These are phyloP conservation scores for Myiagra hebetior DNA, from an alignment of 2,113 vertebrate genomes.

Conservation along the genomic window DNA sequence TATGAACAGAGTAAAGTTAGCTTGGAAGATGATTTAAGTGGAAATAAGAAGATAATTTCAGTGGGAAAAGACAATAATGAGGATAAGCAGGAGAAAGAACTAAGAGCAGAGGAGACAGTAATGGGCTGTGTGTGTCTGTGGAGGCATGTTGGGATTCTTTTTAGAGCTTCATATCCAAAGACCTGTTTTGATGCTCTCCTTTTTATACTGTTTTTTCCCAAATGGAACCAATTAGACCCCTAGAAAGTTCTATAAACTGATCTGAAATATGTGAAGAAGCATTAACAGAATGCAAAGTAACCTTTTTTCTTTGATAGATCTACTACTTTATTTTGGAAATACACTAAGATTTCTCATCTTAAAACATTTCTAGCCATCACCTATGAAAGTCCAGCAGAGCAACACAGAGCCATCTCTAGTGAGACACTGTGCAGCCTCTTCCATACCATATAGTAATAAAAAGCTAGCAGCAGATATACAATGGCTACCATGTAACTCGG, in stretches of 20 bases:
- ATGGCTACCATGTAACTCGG: constrained; percentile 81
- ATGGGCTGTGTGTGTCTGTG: neutral
- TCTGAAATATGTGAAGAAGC: neutral
- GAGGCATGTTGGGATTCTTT: neutral
- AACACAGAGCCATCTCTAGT: constrained; percentile 66
- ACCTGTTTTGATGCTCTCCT: neutral
- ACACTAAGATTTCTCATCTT: neutral
- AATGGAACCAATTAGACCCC: neutral
- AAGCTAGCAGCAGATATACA: constrained; percentile 83
- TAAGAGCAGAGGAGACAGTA: neutral
- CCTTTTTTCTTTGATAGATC: neutral
- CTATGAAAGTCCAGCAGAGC: constrained; percentile 33
- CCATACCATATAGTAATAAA: constrained; percentile 77
- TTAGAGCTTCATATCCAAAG: neutral
- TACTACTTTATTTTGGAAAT: neutral
- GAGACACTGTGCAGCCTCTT: constrained; percentile 79
- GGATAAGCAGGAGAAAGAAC: neutral
- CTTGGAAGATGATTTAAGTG: too few species aligned
- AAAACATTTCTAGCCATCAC: constrained; percentile 56
- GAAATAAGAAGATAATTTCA: neutral
- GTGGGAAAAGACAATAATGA: neutral
- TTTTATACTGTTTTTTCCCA: neutral
- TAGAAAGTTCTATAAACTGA: neutral
- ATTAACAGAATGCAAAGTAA: neutral
- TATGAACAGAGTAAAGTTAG: neutral